Conservation (phyloP, 1,140 invertebrate genomes). For the Calephelis nemesis region DNA sequence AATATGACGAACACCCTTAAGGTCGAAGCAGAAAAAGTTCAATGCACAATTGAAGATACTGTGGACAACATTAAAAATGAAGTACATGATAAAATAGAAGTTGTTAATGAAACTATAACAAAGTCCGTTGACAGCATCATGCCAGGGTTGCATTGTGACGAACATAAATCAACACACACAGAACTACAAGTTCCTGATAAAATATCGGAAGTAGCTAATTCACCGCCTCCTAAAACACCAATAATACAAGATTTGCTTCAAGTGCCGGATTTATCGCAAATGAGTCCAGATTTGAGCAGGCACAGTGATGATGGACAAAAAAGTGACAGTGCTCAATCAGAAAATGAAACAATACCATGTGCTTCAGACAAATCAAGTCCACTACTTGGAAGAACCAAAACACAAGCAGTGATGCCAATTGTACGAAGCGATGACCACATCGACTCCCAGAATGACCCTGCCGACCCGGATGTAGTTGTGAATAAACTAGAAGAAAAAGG, state of each 20-base stretch:
- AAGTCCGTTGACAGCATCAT: slow-evolving; percentile 44
- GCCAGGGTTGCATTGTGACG: slow-evolving; percentile 46
- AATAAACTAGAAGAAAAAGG: slow-evolving; percentile 66
- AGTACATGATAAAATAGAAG: slow-evolving; percentile 49
- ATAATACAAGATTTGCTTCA: slow-evolving; percentile 62
- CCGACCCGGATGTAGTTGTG: slow-evolving; percentile 61
- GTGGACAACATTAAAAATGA: slow-evolving; percentile 39
- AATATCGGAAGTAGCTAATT: slow-evolving; percentile 55
- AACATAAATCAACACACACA: slow-evolving; percentile 37
- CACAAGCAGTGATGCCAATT: slow-evolving; percentile 74
- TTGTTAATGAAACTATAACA: slow-evolving; percentile 56
- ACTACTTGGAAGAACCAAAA: slow-evolving; percentile 63
- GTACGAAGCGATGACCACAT: slow-evolving; percentile 67
- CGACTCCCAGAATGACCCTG: slow-evolving; percentile 51
- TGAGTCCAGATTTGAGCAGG: slow-evolving; percentile 67
- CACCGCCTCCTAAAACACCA: slow-evolving; percentile 64
- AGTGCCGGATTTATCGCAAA: slow-evolving; percentile 65
- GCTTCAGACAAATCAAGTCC: slow-evolving; percentile 73
- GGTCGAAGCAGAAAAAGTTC: slow-evolving; percentile 35
- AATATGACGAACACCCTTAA: slow-evolving; percentile 42
- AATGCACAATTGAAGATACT: slow-evolving; percentile 44
- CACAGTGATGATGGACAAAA: slow-evolving; percentile 71
- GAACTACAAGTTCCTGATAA: slow-evolving; percentile 55
- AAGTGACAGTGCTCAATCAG: slow-evolving; percentile 65
- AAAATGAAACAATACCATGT: slow-evolving; percentile 75